Base-by-base conservation (phyloP, 2,888 invertebrate genomes). In the Plusia festucae region DNA sequence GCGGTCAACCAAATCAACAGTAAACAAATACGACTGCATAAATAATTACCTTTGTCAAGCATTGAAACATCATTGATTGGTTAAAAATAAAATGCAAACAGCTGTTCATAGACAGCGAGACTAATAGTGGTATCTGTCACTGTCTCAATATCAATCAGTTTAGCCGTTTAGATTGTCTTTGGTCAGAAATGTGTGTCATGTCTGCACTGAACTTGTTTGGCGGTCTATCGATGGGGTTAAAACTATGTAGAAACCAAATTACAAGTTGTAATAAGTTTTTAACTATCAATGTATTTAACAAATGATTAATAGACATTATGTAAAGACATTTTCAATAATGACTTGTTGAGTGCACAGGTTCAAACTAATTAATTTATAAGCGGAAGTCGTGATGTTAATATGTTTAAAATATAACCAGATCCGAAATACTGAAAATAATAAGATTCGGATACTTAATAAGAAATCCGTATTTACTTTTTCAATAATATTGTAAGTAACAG, bases 121-220 rank as follows among this genome's bases (percentile, higher is more conserved):
- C 20, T 51, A 51, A 69, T 60, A n/a, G 16, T 44, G 24, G 54
- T 32, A 66, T 74, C 24, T 51, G 53, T 76, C 57, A 55, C 51
- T 53, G 62, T 73, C 27, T 8, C 18, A 63, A 64, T 73, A 22
- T 8, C 18, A 63, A 64, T 54, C 8, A 20, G 49, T 52, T 30
- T n/a, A 54, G 30, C 44, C 13, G 11, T 40, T 61, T 54, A 13
- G 6, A 60, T 27, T 57, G 8, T 53, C 24, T 8, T 15, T 18
- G n/a, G 16, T n/a, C 32, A 51, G 16, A 16, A 44, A 30, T 53
- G 34, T 18, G 15, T 20, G 15, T 18, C 53, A 27, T 18, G 22
- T 24, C 32, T 9, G 15, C 15, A 3, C 1, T 8, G 11, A 6
- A 15, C 4, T 24, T 52, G 24, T 24, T 24, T 22, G 52, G 6